Evolutionary conservation across 2,113 vertebrate genomes (phyloP).

Genomic region (Bubalus kerabau): DNA sequence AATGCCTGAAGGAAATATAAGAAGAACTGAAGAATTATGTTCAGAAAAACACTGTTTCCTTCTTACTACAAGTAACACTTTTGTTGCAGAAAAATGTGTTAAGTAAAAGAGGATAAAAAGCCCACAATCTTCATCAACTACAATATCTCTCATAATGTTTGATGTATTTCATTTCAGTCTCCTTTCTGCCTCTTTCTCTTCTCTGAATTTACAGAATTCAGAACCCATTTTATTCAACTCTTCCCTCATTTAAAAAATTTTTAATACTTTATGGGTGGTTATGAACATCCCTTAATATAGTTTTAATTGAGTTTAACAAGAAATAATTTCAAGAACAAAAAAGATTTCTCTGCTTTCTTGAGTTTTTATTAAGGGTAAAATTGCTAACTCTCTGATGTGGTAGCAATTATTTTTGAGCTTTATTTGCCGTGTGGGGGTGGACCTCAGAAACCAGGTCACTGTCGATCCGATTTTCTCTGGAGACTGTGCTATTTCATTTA

Average conservation of each 20-base stretch:
- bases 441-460: conserved; percentile 57
- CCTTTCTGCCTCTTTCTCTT: not conserved
- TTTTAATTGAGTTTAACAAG: conserved; percentile 1
- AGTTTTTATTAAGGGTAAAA: conserved; percentile 1
- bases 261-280: not conserved
- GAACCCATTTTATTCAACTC: not conserved
- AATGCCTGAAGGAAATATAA: not conserved
- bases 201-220: not conserved
- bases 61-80: not conserved
- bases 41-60: not conserved
- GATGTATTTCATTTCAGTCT: not conserved
- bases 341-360: not conserved
- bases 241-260: not conserved
- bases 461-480: conserved; percentile 29
- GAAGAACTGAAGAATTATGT: not conserved
- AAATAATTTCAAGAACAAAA: not conserved
- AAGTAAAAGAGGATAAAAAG: not conserved
- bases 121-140: not conserved
- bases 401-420: conserved; percentile 47
- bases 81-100: not conserved
- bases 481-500: not conserved
- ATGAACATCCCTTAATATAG: not conserved
- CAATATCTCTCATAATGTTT: not conserved
- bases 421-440: conserved; percentile 37
- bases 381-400: not conserved